Conservation (phyloP, 2,113 vertebrate species). For the Notothenia rossii region DNA sequence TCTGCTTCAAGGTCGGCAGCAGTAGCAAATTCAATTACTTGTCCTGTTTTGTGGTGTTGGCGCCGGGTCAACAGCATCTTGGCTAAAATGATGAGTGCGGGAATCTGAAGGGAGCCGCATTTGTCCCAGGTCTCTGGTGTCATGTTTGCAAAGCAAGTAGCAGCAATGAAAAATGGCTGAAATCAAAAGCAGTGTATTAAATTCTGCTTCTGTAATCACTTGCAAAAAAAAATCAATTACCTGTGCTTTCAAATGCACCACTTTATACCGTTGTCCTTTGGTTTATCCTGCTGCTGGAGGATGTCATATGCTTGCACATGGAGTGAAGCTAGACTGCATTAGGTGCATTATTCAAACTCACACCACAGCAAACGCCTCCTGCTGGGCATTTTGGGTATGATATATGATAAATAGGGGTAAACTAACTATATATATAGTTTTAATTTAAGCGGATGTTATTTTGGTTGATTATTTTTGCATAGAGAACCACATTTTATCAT, state of each 20-base stretch:
- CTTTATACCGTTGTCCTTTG: conserved; percentile 57
- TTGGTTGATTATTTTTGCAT: not conserved
- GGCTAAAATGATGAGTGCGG: conserved; percentile 80
- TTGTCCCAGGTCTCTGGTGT: conserved; percentile 73
- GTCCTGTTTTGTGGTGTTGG: conserved; percentile 76
- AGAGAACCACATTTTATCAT: not conserved
- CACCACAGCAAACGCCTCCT: conserved; percentile 63
- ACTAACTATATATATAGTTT: not conserved
- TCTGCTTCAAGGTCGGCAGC: conserved; percentile 77
- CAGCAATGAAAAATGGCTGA: conserved; percentile 59
- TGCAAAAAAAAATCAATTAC: conserved; percentile 65
- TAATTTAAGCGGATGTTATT: not conserved
- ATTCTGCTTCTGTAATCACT: conserved; percentile 74
- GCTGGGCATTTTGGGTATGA: conserved; percentile 47
- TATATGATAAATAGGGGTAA: conserved; percentile 16
- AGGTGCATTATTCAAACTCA: conserved; percentile 27
- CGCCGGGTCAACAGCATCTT: conserved; percentile 71
- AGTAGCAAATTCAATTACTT: conserved; percentile 79
- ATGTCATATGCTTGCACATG: conserved; percentile 54
- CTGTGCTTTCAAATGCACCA: conserved; percentile 59
- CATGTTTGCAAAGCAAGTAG: conserved; percentile 69
- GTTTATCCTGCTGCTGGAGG: conserved; percentile 43
- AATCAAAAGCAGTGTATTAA: conserved; percentile 72
- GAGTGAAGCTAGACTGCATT: conserved; percentile 20
- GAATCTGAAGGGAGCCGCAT: conserved; percentile 64